phyloP scores from a whole-genome alignment of 2,888 invertebrate species.

The Bhutanitis thaidina region DNA sequence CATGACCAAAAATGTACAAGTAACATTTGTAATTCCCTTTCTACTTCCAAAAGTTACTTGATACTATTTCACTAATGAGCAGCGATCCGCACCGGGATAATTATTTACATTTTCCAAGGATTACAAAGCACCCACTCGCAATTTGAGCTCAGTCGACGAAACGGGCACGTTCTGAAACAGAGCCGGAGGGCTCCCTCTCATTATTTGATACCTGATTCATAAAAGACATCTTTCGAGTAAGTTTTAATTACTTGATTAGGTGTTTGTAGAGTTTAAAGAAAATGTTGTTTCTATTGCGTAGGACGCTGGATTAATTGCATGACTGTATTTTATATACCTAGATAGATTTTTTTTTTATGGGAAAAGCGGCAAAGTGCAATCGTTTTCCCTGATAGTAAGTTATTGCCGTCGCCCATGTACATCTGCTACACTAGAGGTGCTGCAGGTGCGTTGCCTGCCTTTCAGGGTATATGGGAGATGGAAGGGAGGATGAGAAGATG shows the following conservation, averaged over 20 bases:
- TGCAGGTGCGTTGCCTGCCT: too few relatives aligned
- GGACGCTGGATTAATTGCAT: not conserved
- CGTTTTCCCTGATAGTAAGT: too few relatives aligned
- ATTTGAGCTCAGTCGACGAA: slow-evolving; percentile 5
- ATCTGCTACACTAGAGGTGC: too few relatives aligned
- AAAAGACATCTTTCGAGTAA: slow-evolving; percentile 1
- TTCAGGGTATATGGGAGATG: too few relatives aligned
- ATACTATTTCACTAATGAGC: slow-evolving; percentile 18
- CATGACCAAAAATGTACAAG: not conserved
- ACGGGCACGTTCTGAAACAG: not conserved
- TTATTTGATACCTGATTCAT: slow-evolving; percentile 15
- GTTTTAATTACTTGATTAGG: slow-evolving; percentile 12
- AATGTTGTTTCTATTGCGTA: not conserved
- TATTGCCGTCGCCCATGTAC: too few relatives aligned
- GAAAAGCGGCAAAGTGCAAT: too few relatives aligned
- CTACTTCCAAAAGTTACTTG: slow-evolving; percentile 1
- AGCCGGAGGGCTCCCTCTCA: slow-evolving; percentile 2
- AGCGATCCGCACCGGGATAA: slow-evolving; percentile 12
- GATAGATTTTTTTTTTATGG: too few relatives aligned
- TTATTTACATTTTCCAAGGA: slow-evolving; percentile 14
- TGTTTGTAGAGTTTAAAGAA: not conserved
- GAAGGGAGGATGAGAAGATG: too few relatives aligned
- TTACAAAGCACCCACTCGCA: slow-evolving; percentile 14
- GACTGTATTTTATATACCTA: not conserved
- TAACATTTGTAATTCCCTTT: slow-evolving; percentile 3